Evolutionary conservation across 2,888 invertebrate genomes (phyloP).

Genomic region (Mechanitis messenoides): DNA sequence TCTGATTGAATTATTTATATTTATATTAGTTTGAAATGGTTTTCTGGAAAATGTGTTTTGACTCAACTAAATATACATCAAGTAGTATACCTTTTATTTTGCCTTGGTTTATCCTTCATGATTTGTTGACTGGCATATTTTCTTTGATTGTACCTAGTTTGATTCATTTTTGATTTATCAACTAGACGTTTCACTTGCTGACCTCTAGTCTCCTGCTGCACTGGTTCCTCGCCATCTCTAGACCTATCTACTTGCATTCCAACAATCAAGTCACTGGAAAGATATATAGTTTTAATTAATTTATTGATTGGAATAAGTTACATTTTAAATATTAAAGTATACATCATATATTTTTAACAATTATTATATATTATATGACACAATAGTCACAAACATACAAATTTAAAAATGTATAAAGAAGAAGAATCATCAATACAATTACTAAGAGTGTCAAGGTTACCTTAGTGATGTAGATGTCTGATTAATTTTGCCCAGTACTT

Average conservation of each 20-base stretch:
- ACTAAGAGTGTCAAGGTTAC: constrained; percentile 34
- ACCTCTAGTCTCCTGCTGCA: constrained; percentile 56
- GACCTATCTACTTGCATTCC: constrained; percentile 86
- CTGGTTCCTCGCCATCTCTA: constrained; percentile 47
- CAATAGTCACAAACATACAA: no score
- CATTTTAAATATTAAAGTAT: background rate
- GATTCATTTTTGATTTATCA: constrained; percentile 43
- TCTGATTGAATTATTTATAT: background rate
- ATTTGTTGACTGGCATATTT: constrained; percentile 25
- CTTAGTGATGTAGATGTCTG: constrained; percentile 62
- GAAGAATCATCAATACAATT: no score
- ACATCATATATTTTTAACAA: no score
- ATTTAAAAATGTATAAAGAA: no score
- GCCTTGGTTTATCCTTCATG: constrained; percentile 14
- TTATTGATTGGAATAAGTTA: background rate
- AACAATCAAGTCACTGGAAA: constrained; percentile 81
- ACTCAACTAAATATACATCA: background rate
- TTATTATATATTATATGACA: no score
- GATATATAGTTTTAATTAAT: background rate
- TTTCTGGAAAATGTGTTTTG: no score
- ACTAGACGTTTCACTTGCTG: constrained; percentile 74
- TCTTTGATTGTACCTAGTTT: constrained; percentile 43
- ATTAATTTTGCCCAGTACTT: constrained; percentile 77
- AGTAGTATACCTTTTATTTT: constrained; percentile 9
- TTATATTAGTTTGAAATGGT: background rate